These are phyloP conservation scores for Smutsia temminckii DNA, from an alignment of 2,797 vertebrate genomes.

Conservation along the genomic window DNA sequence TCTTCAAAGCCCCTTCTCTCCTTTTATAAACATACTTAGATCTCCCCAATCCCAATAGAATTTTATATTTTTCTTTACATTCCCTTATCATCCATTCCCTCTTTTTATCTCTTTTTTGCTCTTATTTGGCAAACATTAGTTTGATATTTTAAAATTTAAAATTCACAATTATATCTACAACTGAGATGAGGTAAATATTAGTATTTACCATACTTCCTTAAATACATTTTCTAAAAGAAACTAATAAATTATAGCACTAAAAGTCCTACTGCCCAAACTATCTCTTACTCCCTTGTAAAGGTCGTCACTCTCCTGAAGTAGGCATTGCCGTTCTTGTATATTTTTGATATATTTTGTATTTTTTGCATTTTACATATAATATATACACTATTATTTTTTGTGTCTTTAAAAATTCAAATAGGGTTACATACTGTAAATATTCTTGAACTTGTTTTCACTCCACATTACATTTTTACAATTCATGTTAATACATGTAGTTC, in stretches of 20 bases:
- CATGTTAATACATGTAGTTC: not conserved
- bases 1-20: not conserved
- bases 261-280: not conserved
- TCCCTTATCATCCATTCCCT: not conserved
- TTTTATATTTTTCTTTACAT: not conserved
- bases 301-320: not conserved
- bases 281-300: not conserved
- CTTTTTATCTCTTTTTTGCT: not conserved
- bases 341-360: not conserved
- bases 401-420: conserved; percentile 12
- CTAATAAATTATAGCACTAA: not conserved
- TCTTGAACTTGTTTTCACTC: not conserved
- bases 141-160: not conserved
- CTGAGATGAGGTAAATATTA: not conserved
- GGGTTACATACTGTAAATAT: not conserved
- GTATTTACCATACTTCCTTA: not conserved
- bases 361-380: not conserved
- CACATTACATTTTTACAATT: conserved; percentile 21
- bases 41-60: not conserved
- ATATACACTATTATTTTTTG: not conserved
- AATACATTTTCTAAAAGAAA: conserved; percentile 14
- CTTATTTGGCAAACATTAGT: not conserved
- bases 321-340: not conserved
- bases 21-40: not conserved
- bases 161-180: not conserved